These are phyloP conservation scores for Vipera latastei DNA, from an alignment of 2,797 vertebrate genomes.

Conservation along the genomic window DNA sequence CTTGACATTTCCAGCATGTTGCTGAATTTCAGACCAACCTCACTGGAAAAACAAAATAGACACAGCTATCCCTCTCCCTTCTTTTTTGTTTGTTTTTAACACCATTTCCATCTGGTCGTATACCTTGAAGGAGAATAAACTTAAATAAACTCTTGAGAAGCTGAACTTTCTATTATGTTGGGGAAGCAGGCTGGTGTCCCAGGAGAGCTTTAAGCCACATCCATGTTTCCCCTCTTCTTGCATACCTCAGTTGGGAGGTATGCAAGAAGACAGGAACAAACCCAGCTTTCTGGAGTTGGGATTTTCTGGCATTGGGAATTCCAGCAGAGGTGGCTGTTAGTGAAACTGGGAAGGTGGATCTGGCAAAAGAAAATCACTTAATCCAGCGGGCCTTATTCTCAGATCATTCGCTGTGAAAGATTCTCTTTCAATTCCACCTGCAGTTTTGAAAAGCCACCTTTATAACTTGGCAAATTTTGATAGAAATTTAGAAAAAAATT, in stretches of 20 bases:
- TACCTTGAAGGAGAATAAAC: neutral
- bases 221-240: neutral
- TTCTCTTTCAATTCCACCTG: neutral
- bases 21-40: neutral
- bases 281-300: neutral
- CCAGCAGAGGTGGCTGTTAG: neutral
- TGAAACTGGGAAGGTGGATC: neutral
- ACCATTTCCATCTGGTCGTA: neutral
- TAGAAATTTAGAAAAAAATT: neutral
- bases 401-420: neutral
- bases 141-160: neutral
- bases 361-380: neutral
- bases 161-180: neutral
- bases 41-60: neutral
- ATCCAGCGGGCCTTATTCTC: neutral
- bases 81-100: neutral
- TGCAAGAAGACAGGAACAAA: neutral
- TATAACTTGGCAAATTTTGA: neutral
- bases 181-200: neutral
- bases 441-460: neutral
- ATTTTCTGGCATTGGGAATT: neutral
- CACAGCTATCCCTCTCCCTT: neutral
- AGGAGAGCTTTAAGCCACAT: neutral
- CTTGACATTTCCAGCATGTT: neutral
- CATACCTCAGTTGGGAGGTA: neutral